These are phyloP conservation scores for Todiramphus saurophagus DNA, from an alignment of 2,113 vertebrate genomes.

Conservation along the genomic window DNA sequence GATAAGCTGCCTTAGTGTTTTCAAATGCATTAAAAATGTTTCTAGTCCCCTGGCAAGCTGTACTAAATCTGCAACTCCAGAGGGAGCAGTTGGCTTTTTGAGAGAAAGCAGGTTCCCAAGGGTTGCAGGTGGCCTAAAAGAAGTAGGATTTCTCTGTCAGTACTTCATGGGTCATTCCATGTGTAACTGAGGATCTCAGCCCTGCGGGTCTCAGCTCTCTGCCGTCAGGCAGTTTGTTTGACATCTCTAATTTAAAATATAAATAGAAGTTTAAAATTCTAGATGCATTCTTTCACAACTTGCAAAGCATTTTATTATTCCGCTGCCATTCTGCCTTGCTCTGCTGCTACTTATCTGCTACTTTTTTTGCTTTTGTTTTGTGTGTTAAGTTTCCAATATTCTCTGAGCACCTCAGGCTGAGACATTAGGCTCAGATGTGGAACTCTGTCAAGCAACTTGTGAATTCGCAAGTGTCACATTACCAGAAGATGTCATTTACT, in stretches of 20 bases:
- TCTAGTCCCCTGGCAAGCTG: slow-evolving; percentile 4
- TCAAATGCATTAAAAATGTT: slow-evolving; percentile 18
- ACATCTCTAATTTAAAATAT: slow-evolving; percentile 49
- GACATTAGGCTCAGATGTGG: slow-evolving; percentile 61
- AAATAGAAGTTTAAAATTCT: slow-evolving; percentile 51
- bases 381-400: slow-evolving; percentile 47
- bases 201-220: neutral
- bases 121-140: slow-evolving; percentile 38
- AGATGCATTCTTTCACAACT: neutral
- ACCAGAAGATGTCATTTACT: slow-evolving; percentile 69
- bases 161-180: neutral
- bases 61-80: slow-evolving; percentile 58
- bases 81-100: slow-evolving; percentile 61
- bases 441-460: slow-evolving; percentile 53
- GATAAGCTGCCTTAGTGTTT: neutral
- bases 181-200: slow-evolving; percentile 2
- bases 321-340: slow-evolving; percentile 3
- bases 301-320: slow-evolving; percentile 43
- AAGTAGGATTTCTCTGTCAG: slow-evolving; percentile 11
- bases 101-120: neutral
- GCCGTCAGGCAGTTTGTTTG: slow-evolving; percentile 42
- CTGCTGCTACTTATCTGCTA: slow-evolving; percentile 18
- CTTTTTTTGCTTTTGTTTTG: slow-evolving; percentile 53
- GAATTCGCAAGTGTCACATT: slow-evolving; percentile 66
- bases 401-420: slow-evolving; percentile 59